Evolutionary conservation across 1,140 invertebrate species (phyloP).

Genomic region (Pseudobourletiella spinata): DNA sequence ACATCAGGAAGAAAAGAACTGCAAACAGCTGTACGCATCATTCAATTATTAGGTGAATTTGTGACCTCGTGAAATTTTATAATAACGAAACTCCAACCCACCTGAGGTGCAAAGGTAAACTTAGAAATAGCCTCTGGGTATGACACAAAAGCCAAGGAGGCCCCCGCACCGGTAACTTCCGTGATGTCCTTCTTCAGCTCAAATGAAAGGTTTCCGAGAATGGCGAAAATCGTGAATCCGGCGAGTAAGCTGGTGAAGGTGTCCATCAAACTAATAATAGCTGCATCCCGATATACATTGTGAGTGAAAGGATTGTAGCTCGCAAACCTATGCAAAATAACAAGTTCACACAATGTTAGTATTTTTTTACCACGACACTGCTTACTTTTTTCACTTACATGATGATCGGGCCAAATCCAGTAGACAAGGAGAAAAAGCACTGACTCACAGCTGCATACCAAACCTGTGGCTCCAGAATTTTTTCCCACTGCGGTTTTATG

Average conservation of each 20-base stretch:
- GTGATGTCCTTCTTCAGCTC: constrained; percentile 5
- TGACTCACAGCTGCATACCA: constrained; percentile 82
- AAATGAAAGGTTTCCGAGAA: constrained; percentile 42
- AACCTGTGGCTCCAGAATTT: constrained; percentile 48
- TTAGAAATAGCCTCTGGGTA: constrained; percentile 66
- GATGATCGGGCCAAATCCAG: constrained; percentile 46
- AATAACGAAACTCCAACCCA: constrained; percentile 3
- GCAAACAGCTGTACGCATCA: constrained; percentile 52
- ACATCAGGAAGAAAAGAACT: constrained; percentile 48
- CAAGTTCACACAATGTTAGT: not conserved
- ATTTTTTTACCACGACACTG: constrained; percentile 43
- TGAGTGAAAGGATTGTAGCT: constrained; percentile 75
- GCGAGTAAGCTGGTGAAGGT: constrained; percentile 48
- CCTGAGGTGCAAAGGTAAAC: constrained; percentile 62
- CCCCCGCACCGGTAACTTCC: constrained; percentile 49
- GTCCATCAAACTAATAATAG: constrained; percentile 47
- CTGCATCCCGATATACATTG: constrained; percentile 59
- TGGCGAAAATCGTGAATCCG: constrained; percentile 47
- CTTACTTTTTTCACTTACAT: constrained; percentile 42
- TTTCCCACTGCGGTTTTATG: constrained; percentile 57
- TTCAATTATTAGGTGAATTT: not conserved
- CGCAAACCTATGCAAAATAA: constrained; percentile 43
- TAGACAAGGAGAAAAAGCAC: constrained; percentile 52
- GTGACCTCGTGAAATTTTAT: not conserved
- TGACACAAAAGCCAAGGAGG: constrained; percentile 64